These are phyloP conservation scores for Malaclemys terrapin DNA, from an alignment of 2,113 vertebrate genomes.

Conservation along the genomic window DNA sequence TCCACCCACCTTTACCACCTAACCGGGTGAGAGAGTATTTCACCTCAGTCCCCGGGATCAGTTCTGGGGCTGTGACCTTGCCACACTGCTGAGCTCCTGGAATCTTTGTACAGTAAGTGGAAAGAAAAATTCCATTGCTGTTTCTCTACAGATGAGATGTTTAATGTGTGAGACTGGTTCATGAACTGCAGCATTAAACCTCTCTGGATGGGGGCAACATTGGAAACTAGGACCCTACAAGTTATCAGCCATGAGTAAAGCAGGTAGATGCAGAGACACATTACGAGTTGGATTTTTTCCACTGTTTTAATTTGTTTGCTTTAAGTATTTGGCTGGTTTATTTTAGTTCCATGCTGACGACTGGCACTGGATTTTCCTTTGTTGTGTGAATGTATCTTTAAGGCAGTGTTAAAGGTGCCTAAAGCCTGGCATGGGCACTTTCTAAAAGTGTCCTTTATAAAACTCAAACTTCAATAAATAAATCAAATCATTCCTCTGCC, in stretches of 20 bases:
- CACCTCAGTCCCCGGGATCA: not conserved
- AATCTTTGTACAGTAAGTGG: not conserved
- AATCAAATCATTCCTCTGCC: not conserved
- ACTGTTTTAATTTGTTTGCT: conserved; percentile 21
- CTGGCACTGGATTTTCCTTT: conserved; percentile 18
- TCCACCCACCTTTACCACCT: not conserved
- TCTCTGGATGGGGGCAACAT: not conserved
- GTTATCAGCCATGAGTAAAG: not conserved
- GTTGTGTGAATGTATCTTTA: conserved; percentile 23
- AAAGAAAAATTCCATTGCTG: not conserved
- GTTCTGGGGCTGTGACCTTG: not conserved
- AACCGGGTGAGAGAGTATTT: not conserved
- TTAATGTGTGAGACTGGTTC: not conserved
- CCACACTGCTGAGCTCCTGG: fast-evolving
- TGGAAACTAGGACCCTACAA: not conserved
- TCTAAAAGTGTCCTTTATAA: not conserved
- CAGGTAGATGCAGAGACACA: not conserved
- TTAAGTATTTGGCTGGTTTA: conserved; percentile 11
- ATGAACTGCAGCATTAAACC: not conserved
- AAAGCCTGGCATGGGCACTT: not conserved
- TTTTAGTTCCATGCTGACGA: conserved; percentile 33
- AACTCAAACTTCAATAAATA: conserved; percentile 12
- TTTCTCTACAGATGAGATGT: not conserved
- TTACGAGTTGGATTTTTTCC: conserved; percentile 4
- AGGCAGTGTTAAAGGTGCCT: conserved; percentile 40